Evolutionary conservation across 1,140 invertebrate genomes (phyloP).

Genomic region (Liolophura sinensis): DNA sequence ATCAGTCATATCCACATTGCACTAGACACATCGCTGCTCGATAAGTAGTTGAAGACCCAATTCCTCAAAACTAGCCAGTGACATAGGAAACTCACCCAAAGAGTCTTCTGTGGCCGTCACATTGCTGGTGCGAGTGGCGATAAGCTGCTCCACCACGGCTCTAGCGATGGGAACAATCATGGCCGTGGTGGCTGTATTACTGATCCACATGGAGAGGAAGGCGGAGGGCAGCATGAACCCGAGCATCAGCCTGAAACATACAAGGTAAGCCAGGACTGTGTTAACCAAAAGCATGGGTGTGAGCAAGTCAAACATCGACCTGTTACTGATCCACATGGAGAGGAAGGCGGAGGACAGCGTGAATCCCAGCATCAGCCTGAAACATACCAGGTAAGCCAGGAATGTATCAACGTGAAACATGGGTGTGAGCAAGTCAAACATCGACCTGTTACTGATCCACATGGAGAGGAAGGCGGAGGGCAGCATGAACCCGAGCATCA

Average conservation of each 20-base stretch:
- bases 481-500: conserved; percentile 57
- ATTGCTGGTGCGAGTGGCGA: conserved; percentile 3
- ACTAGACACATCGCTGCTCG: too few relatives aligned
- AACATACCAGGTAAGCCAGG: too few relatives aligned
- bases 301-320: conserved; percentile 58
- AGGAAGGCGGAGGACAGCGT: conserved; percentile 54
- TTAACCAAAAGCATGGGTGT: conserved; percentile 54
- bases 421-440: conserved; percentile 58
- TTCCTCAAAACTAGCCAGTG: too few relatives aligned
- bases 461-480: conserved; percentile 58
- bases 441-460: conserved; percentile 60
- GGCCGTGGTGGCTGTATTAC: conserved; percentile 57
- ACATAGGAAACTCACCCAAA: too few relatives aligned
- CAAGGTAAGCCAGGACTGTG: conserved; percentile 33
- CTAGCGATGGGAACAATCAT: conserved; percentile 57
- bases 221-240: conserved; percentile 57
- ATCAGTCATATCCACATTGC: too few relatives aligned
- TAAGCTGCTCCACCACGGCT: conserved; percentile 46
- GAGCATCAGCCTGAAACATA: conserved; percentile 45
- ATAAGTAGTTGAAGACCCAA: too few relatives aligned
- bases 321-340: conserved; percentile 59
- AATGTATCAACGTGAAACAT: too few relatives aligned
- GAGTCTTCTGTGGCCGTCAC: too few relatives aligned
- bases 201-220: conserved; percentile 61
- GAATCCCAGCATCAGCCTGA: conserved; percentile 50